These are phyloP conservation scores for Collichthys lucidus DNA, from an alignment of 2,113 vertebrate species.

Conservation along the genomic window DNA sequence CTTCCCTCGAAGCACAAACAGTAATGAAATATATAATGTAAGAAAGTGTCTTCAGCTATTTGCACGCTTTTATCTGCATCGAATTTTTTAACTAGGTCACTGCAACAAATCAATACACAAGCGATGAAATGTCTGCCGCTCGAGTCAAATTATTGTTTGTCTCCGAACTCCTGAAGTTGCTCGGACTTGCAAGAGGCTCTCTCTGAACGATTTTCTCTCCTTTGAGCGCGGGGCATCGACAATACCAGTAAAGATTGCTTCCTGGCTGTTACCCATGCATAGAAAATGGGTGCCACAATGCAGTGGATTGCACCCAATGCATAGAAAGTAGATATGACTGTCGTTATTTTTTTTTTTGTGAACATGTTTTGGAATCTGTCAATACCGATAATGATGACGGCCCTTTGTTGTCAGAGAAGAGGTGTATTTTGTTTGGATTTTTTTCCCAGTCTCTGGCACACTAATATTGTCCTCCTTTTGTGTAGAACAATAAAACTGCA, in stretches of 20 bases:
- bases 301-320: constrained; percentile 63
- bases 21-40: background rate
- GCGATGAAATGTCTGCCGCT: background rate
- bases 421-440: constrained; percentile 39
- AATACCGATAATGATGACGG: constrained; percentile 39
- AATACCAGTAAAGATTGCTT: constrained; percentile 60
- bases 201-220: constrained; percentile 37
- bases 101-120: constrained; percentile 33
- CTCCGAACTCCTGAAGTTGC: constrained; percentile 19
- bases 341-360: constrained; percentile 25
- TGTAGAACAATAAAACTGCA: constrained; percentile 7
- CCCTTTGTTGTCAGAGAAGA: constrained; percentile 49
- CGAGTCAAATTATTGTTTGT: constrained; percentile 26
- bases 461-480: constrained; percentile 30
- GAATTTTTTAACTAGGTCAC: constrained; percentile 14
- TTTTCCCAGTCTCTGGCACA: background rate
- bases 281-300: constrained; percentile 43
- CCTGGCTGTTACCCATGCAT: constrained; percentile 73
- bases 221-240: constrained; percentile 33
- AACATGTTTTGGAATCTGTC: constrained; percentile 56
- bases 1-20: background rate
- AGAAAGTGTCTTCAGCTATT: constrained; percentile 19
- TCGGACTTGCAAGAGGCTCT: constrained; percentile 20
- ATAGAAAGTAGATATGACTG: constrained; percentile 64
- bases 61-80: constrained; percentile 21